Evolutionary conservation across 2,797 vertebrate genomes (phyloP).

Genomic region (Acrocephalus scirpaceus): DNA sequence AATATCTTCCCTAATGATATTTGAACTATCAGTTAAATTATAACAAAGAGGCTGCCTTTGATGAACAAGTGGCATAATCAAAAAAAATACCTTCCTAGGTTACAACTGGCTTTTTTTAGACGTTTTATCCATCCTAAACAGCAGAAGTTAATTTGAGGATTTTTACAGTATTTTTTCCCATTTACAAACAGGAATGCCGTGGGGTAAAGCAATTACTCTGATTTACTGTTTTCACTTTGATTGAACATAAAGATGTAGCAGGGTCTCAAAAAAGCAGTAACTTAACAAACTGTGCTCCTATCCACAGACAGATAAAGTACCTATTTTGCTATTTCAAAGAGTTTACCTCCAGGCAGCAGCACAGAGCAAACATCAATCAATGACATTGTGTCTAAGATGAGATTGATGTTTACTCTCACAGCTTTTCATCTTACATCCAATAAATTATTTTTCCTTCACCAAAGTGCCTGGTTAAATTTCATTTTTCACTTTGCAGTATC

Average conservation of each 20-base stretch:
- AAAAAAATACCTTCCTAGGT: slow-evolving; percentile 57
- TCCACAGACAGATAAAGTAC: slow-evolving; percentile 73
- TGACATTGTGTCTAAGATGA: slow-evolving; percentile 64
- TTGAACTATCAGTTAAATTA: neutral
- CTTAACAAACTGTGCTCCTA: slow-evolving; percentile 70
- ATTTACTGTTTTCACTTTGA: slow-evolving; percentile 78
- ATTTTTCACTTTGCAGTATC: slow-evolving; percentile 73
- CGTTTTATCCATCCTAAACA: slow-evolving; percentile 64
- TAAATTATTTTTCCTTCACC: slow-evolving; percentile 77
- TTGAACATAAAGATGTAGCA: slow-evolving; percentile 76
- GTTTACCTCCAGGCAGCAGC: slow-evolving; percentile 66
- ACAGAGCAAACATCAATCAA: slow-evolving; percentile 70
- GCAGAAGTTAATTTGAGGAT: slow-evolving; percentile 75
- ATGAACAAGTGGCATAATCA: slow-evolving; percentile 64
- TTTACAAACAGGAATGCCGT: slow-evolving; percentile 71
- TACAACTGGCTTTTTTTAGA: slow-evolving; percentile 46
- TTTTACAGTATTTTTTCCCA: slow-evolving; percentile 73
- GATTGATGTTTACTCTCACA: slow-evolving; percentile 73
- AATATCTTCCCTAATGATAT: slow-evolving; percentile 55
- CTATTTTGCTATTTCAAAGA: slow-evolving; percentile 74
- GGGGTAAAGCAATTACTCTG: slow-evolving; percentile 78
- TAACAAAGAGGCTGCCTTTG: slow-evolving; percentile 34
- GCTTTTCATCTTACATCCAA: slow-evolving; percentile 70
- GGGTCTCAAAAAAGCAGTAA: slow-evolving; percentile 72
- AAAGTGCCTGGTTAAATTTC: slow-evolving; percentile 76